Percentiles rank a stretch among this genome's conserved stretches.
Conservation (phyloP, 2,113 vertebrate genomes). For the Synodontis membranacea region DNA sequence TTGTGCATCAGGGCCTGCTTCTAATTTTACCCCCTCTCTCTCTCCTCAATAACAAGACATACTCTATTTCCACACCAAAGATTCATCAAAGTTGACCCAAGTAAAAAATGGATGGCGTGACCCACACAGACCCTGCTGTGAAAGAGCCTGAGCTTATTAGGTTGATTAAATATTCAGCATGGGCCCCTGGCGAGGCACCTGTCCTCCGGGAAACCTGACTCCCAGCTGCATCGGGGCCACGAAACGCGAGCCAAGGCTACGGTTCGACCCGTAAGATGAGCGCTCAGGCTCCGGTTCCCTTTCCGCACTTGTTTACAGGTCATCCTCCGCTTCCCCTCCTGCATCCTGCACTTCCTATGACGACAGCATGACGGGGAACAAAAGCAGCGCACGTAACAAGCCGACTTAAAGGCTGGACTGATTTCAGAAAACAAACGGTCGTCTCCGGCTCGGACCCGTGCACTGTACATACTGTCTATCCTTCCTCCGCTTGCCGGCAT, state of each 20-base stretch:
- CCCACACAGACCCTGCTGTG: conserved; percentile 19
- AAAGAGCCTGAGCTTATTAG: conserved; percentile 50
- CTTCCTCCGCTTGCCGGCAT: neutral
- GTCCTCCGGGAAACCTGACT: conserved; percentile 51
- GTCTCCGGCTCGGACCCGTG: too few relatives aligned
- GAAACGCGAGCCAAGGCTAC: conserved; percentile 51
- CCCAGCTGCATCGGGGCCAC: conserved; percentile 22
- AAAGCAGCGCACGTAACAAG: neutral
- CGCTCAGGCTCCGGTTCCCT: conserved; percentile 44
- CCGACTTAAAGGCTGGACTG: neutral
- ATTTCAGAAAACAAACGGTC: neutral
- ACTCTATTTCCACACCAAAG: neutral
- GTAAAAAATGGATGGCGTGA: conserved; percentile 4
- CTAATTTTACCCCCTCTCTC: neutral
- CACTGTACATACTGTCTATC: neutral
- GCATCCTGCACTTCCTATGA: conserved; percentile 60
- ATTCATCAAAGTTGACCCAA: neutral
- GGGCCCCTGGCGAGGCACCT: conserved; percentile 56
- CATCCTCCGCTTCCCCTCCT: conserved; percentile 68
- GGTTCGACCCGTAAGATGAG: conserved; percentile 66
- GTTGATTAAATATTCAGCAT: conserved; percentile 58
- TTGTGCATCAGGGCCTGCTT: neutral
- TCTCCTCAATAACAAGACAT: neutral
- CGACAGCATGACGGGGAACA: conserved; percentile 17
- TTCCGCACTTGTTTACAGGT: conserved; percentile 65